Base-by-base conservation (phyloP, 2,888 invertebrate genomes). In the Melanostoma scalare region DNA sequence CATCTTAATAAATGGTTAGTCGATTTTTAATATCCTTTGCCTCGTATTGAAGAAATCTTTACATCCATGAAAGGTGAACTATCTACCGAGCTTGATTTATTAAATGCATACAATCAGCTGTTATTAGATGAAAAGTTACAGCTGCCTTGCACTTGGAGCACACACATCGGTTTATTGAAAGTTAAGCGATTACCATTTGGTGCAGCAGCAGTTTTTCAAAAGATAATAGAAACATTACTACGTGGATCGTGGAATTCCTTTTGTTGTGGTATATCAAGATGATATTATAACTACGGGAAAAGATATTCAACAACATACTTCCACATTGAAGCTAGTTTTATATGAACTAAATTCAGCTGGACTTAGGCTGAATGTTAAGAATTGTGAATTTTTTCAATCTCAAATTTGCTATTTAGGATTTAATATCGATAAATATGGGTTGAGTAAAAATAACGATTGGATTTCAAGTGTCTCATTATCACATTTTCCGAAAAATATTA, bases 151-250 rank as follows among this genome's bases (percentile, higher is more conserved):
- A 87, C 87, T 0, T 86, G 86, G 84, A 88, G 87, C 60, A 89
- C 88, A 3, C 87, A 87, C 30, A 75, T 65, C 6, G 72, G 76
- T 30, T 33, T 61, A 6, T 63, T 77, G 10, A 52, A 36, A 73
- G 52, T 87, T 20, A 88, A 87, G n/a, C 68, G 88, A 40, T 56
- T 56, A 40, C 56, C 58, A n/a, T 58, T 58, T 33, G 58, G 42
- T 5, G 58, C 84, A 20, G 58, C 36, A n/a, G 88, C 88, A 6
- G 88, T 89, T 77, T 89, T 89, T 85, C 89, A 89, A 75, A 85
- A 86, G 65, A 68, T 77, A 4, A 86, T 89, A 61, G 88, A 89
- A 53, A 86, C 87, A 53, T 67, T 89, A 42, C 84, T 89, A 31
- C n/a, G n/a, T n/a, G n/a, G n/a, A n/a, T n/a, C 72, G 76, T 20